Base-by-base conservation (phyloP, 1,140 invertebrate species). In the Heliconius himera region DNA sequence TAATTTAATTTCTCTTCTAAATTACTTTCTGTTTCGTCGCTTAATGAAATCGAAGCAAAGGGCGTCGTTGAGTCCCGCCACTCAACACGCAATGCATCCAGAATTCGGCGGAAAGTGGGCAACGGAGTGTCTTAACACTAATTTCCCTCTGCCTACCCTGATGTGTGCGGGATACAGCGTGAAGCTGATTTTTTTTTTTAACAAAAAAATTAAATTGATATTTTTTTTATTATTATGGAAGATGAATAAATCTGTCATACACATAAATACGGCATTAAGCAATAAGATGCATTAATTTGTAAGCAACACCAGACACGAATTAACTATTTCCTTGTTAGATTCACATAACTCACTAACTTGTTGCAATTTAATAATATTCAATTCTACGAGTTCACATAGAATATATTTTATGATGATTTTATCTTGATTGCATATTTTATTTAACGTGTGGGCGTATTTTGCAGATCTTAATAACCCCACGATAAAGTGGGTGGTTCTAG, bases 351-450 rank as follows among this genome's bases (percentile, higher is more conserved):
- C 76, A 38, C 41, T 51, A 49, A 70, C 41, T 71, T 49, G 76
- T 77, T 77, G 33, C 16, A 71, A 54, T 77, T 71, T 77, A n/a
- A 72, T 72, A 77, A 77, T 72, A 77, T 71, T 77, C 76, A 77
- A 77, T 77, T 77, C 66, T 33, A 71, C 26, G 49, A 77, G 76
- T 77, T 77, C 76, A 72, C 76, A 72, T 72, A 54, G 22, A 76
- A 70, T 54, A 72, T 77, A 77, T 77, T 77, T 77, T 77, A 72
- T 49, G 46, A 29, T 51, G 76, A 77, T 77, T 71, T 77, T 72
- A 72, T 77, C 76, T 77, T 71, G 76, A 77, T 77, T 77, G 70
- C 70, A 77, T 75, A 80, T 72, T 73, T 73, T 73, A 74, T 73
- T 73, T 73, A 74, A 75, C 70, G 41, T 51, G 76, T 77, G 70